These are phyloP conservation scores for Mus caroli DNA, from an alignment of 2,797 vertebrate species.

Conservation along the genomic window DNA sequence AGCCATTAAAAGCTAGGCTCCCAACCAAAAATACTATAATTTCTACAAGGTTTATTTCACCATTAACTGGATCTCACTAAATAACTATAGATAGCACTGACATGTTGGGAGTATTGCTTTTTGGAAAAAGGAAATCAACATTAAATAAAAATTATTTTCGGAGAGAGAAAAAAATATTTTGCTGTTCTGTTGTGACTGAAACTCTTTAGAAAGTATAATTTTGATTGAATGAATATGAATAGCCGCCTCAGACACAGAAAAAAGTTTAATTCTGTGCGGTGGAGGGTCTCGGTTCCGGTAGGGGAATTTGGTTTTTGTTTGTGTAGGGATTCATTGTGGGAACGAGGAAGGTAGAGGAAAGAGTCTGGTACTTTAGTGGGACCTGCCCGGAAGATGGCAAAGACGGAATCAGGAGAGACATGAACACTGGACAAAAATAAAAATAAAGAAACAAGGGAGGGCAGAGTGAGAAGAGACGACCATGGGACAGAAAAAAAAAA, in stretches of 20 bases:
- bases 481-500: neutral
- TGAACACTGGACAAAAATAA: conserved; percentile 22
- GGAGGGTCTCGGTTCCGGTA: conserved; percentile 75
- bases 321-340: conserved; percentile 61
- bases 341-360: conserved; percentile 50
- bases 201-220: conserved; percentile 7
- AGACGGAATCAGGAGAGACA: neutral
- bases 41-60: conserved; percentile 38
- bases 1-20: neutral
- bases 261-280: conserved; percentile 85
- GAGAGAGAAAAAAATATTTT: conserved; percentile 33
- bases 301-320: conserved; percentile 80
- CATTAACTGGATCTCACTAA: conserved; percentile 42
- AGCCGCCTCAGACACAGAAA: conserved; percentile 83
- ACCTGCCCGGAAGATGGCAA: conserved; percentile 79
- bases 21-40: neutral
- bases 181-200: neutral
- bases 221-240: conserved; percentile 51
- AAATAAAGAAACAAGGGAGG: neutral
- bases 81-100: neutral
- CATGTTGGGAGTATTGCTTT: conserved; percentile 36
- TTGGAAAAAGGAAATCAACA: neutral
- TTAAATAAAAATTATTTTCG: conserved; percentile 23
- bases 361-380: conserved; percentile 82
- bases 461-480: conserved; percentile 44